A percentile compares a stretch with the other conserved stretches of the same genome.
These are phyloP conservation scores for Apodemia hepburni DNA, from an alignment of 2,888 invertebrate genomes.

Conservation along the genomic window DNA sequence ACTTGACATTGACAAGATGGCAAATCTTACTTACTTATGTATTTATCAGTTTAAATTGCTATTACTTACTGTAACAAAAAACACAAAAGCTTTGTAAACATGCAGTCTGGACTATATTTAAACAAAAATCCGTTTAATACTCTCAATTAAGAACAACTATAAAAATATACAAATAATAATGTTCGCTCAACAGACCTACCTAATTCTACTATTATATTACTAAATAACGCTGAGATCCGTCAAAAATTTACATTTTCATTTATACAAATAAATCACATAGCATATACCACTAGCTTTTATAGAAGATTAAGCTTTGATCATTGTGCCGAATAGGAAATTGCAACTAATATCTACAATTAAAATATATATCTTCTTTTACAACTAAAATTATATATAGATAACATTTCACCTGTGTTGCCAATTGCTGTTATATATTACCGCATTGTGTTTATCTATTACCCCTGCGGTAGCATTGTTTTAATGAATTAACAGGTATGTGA, in stretches of 20 bases:
- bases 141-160: not conserved
- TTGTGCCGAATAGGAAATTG: conserved; percentile 7
- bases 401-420: too few relatives aligned
- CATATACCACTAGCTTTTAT: not conserved
- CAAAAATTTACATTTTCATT: conserved; percentile 11
- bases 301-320: conserved; percentile 8
- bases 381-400: not conserved
- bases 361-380: not conserved
- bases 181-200: not conserved
- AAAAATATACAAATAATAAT: not conserved
- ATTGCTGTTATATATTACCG: too few relatives aligned
- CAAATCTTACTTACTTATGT: too few relatives aligned
- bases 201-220: not conserved
- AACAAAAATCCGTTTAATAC: not conserved
- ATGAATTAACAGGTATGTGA: too few relatives aligned
- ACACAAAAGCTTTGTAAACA: not conserved
- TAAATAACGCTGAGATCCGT: conserved; percentile 14
- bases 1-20: too few relatives aligned
- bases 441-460: too few relatives aligned
- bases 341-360: conserved; percentile 5
- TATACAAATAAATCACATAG: conserved; percentile 8
- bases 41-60: not conserved
- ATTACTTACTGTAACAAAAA: not conserved
- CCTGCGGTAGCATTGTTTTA: too few relatives aligned
- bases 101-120: not conserved